These are phyloP conservation scores for Chionomys nivalis DNA, from an alignment of 2,113 vertebrate species.

Conservation along the genomic window DNA sequence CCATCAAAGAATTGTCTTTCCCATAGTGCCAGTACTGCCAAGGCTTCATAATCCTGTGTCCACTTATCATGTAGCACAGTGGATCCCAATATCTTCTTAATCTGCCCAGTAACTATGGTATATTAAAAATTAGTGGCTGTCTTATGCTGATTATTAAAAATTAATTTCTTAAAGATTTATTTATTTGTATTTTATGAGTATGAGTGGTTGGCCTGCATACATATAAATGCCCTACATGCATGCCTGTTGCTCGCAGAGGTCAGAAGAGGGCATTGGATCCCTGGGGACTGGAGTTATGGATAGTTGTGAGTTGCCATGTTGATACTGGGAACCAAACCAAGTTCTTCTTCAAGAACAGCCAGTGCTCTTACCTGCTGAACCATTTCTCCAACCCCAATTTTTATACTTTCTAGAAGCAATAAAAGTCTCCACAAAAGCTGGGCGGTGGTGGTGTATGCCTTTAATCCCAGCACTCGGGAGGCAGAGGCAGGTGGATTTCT, in stretches of 20 bases:
- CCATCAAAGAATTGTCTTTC: not conserved
- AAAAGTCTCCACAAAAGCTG: not conserved
- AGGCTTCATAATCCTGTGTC: not conserved
- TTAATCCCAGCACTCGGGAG: too few relatives aligned
- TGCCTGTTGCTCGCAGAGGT: not conserved
- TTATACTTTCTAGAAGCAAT: conserved; percentile 43
- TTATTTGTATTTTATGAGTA: not conserved
- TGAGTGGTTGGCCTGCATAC: not conserved
- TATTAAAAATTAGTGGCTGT: not conserved
- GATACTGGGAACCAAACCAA: not conserved
- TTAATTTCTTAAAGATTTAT: not conserved
- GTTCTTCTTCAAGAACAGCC: not conserved
- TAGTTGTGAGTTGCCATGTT: not conserved
- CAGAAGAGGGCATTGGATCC: not conserved
- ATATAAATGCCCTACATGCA: not conserved
- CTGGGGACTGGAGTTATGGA: not conserved
- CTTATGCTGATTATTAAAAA: conserved; percentile 25
- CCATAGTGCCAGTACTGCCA: not conserved
- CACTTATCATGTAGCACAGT: not conserved
- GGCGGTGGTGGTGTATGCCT: too few relatives aligned
- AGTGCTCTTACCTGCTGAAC: not conserved
- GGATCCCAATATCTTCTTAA: not conserved
- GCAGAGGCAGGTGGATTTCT: too few relatives aligned
- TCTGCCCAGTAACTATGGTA: not conserved
- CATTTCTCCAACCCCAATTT: not conserved